A percentile compares a stretch with the other conserved stretches of the same genome.
These are phyloP conservation scores for Ichneumoninae sp. DNA, from an alignment of 2,888 invertebrate species.

Conservation along the genomic window DNA sequence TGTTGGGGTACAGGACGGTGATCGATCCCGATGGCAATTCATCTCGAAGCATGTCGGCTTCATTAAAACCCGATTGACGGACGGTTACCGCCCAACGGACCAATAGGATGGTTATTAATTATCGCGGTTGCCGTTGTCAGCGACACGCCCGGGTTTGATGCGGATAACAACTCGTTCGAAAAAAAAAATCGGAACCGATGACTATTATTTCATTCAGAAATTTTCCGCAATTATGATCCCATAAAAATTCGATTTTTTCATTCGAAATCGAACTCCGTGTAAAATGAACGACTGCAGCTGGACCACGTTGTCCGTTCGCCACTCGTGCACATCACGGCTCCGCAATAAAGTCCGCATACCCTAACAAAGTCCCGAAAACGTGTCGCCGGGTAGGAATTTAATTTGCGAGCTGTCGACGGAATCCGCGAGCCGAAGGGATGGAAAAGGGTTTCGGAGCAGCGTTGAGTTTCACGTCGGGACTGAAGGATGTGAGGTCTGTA, in stretches of 20 bases:
- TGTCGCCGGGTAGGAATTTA: constrained; percentile 28
- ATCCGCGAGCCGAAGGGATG: constrained; percentile 23
- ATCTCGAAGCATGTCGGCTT: constrained; percentile 61
- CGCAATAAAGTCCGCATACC: constrained; percentile 25
- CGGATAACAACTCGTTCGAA: background rate
- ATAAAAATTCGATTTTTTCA: background rate
- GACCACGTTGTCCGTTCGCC: background rate
- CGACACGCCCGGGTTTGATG: background rate
- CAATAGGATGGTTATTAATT: constrained; percentile 48
- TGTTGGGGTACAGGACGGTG: constrained; percentile 22
- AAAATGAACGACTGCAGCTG: background rate
- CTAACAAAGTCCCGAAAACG: constrained; percentile 27
- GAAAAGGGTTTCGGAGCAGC: constrained; percentile 15
- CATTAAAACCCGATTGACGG: constrained; percentile 61
- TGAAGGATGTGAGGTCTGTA: background rate
- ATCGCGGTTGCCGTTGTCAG: constrained; percentile 31
- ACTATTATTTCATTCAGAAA: background rate
- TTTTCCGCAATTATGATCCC: background rate
- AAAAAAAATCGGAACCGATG: background rate
- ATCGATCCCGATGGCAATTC: constrained; percentile 60
- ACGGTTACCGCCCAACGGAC: constrained; percentile 11
- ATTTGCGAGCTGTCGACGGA: constrained; percentile 34
- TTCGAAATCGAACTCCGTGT: background rate
- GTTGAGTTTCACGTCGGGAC: background rate
- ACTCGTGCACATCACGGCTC: background rate